Percentiles rank a stretch among this genome's conserved stretches.
Evolutionary conservation across 2,113 vertebrate species (phyloP).

Genomic region (Cyrtonyx montezumae): DNA sequence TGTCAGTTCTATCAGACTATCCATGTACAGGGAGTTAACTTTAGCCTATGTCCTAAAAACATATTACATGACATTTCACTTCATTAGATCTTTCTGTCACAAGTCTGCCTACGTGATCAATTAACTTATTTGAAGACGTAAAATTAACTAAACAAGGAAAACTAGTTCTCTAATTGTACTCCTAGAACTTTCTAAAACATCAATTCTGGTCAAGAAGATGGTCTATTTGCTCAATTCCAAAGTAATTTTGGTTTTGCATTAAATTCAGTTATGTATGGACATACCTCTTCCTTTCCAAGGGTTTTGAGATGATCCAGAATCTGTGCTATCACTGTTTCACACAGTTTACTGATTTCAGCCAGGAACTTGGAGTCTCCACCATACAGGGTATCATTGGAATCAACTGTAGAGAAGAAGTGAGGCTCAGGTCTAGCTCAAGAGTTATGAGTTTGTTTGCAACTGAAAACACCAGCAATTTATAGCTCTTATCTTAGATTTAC

Average conservation of each 20-base stretch:
- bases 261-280: neutral
- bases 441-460: neutral
- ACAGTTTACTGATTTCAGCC: slow-evolving; percentile 91
- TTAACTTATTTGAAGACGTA: neutral
- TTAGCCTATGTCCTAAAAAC: neutral
- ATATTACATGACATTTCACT: neutral
- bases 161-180: neutral
- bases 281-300: slow-evolving; percentile 92
- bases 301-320: slow-evolving; percentile 94
- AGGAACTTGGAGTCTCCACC: slow-evolving; percentile 96
- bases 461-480: neutral
- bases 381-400: slow-evolving; percentile 95
- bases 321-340: slow-evolving; percentile 92
- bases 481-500: neutral
- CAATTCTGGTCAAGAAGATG: neutral
- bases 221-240: neutral
- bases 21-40: neutral
- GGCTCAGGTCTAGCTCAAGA: slow-evolving; percentile 5
- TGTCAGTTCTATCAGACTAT: neutral
- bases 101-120: neutral
- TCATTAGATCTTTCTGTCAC: neutral
- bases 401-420: slow-evolving; percentile 80
- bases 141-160: neutral
- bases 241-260: neutral
- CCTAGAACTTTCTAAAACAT: neutral